Base-by-base conservation (phyloP, 2,113 vertebrate genomes). In the Tamias sibiricus region DNA sequence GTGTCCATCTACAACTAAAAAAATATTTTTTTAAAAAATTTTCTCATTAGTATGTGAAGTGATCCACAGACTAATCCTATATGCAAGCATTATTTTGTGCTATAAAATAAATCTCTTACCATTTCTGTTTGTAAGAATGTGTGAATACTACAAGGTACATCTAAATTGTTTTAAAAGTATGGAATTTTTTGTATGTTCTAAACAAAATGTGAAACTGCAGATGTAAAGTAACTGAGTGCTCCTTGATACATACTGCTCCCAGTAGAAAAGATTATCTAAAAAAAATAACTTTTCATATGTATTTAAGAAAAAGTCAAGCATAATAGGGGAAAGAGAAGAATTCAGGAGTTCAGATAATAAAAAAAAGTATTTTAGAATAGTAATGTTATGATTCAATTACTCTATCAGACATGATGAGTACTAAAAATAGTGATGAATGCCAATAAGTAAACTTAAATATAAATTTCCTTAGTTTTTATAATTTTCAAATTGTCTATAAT, bases 21-120 rank as follows among this genome's bases (percentile, higher is more conserved):
- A n/a, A n/a, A n/a, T n/a, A n/a, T n/a, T n/a, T n/a, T n/a, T n/a
- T n/a, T n/a, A n/a, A n/a, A n/a, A n/a, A n/a, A 35, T 59, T 1
- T 93, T 57, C 79, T 47, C 13, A 95, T 47, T 87, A 52, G 54
- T 91, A n/a, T 19, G 26, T 71, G 26, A 95, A 85, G 94, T 69
- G 16, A 62, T 40, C 22, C 35, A 64, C 11, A 87, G 28, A 69
- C 26, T 90, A 88, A 69, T 66, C 17, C 52, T 54, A 71, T 32
- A 44, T 37, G 59, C 74, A 69, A 4, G 17, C 66, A 68, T 52
- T 44, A 68, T 64, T 95, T 79, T 81, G 10, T 85, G 20, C 32
- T 74, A 79, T 26, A 93, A 95, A 91, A 86, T 24, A 96, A 83
- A 75, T n/a, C 54, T 68, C 12, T 80, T 87, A 83, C 24, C 11